Evolutionary conservation across 2,113 vertebrate genomes (phyloP), one percentile per base, ranked within the genome.

Genomic region (Smithornis capensis): DNA sequence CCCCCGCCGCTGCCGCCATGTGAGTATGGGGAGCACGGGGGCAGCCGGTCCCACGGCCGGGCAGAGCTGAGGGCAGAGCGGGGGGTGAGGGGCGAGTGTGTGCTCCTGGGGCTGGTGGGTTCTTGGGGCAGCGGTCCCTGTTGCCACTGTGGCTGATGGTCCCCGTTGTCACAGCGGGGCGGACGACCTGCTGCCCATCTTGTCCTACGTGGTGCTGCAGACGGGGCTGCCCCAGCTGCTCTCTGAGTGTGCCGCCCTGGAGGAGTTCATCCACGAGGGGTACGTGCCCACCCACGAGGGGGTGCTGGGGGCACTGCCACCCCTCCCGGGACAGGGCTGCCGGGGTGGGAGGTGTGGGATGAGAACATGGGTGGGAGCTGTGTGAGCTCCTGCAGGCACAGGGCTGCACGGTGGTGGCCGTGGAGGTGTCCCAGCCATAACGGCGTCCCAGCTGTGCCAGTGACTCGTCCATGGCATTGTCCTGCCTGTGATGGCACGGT

Each of bases 181-280:
- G 0, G 99, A 99, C 0, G 99, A 99, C 95, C 97, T 99, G 89
- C 88, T 99, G 87, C 99, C 99, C 90, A 99, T 99, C 97, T 96
- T 99, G 96, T 98, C 99, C 23, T 99, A 98, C 4, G 99, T 99
- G 96, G 99, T 98, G 24, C 97, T 99, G 93, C 98, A 96, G 55
- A 98, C 98, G 8, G 97, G 98, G 88, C 97, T 98, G 94, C 99
- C 99, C 15, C 99, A 99, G 97, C 98, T 99, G 95, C 97, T 99
- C 16, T 98, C 99, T 0, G 99, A 99, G 93, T 99, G 99, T 2
- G 98, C 99, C 0, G 99, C 99, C 6, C 84, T 99, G 96, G 99
- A 99, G 95, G 99, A 99, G 95, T 99, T 99, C 96, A 99, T 99
- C 96, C 99, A 99, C 0, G 99, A 99, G 92, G 99, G 99, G 99